Base-by-base conservation (phyloP, 1,140 invertebrate genomes). In the Sminthurinus signatus region DNA sequence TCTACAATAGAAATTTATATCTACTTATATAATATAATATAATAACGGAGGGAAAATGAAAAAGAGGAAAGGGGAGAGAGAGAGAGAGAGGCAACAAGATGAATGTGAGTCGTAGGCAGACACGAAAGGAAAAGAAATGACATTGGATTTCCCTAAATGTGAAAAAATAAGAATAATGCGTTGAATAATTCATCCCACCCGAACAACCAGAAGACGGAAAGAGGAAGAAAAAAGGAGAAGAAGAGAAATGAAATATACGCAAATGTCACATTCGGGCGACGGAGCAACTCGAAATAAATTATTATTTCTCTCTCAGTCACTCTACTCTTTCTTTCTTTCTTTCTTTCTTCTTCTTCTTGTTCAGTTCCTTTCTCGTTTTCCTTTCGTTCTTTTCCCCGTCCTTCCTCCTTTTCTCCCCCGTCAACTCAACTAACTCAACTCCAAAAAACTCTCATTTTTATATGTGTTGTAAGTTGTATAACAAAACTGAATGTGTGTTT, bases 41-140 rank as follows among this genome's bases (percentile, higher is more conserved):
- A n/a, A n/a, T n/a, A n/a, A 12, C 46, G 46, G 46, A 48, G 46
- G 46, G 8, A 48, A 48, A 19, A 48, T 14, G 46, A 48, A 48
- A 19, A 42, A 42, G 39, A 42, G n/a, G 39, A 42, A 42, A n/a
- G n/a, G 39, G 39, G n/a, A 42, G 39, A 42, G n/a, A n/a, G n/a
- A 42, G 39, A 42, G 5, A 25, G 23, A 19, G 44, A 48, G 17
- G 44, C 17, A 48, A 48, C 5, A 48, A 48, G 44, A 52, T 25
- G 50, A 52, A 52, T 52, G 50, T 52, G 50, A 29, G 27, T 52
- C 14, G 25, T 15, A 25, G 27, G 8, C 14, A 52, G 50, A 23
- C 50, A 52, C 50, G 50, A 52, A 52, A 52, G 50, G 50, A 52
- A 52, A 52, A 52, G 50, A 52, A 48, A 52, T 52, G 50, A 52